Evolutionary conservation across 2,888 invertebrate genomes (phyloP).

Genomic region (Alcis repandata): DNA sequence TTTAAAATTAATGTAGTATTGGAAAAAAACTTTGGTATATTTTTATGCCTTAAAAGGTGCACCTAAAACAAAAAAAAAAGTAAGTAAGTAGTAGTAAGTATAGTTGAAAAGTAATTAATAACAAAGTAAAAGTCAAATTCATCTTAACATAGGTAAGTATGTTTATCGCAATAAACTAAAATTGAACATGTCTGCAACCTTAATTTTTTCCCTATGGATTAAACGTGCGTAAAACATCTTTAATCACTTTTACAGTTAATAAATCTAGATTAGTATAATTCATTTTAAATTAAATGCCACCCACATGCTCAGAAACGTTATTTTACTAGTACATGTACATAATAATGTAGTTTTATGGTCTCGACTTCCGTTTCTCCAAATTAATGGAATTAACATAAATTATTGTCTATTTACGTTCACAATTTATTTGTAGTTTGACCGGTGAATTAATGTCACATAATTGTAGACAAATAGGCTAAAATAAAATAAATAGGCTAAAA

Average conservation of each 20-base stretch:
- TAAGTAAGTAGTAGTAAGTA: no score
- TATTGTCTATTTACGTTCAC: slow-evolving; percentile 25
- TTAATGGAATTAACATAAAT: slow-evolving; percentile 36
- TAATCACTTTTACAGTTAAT: slow-evolving; percentile 27
- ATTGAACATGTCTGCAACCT: no score
- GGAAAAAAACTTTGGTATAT: no score
- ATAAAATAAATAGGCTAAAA: no score
- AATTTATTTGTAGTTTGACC: slow-evolving; percentile 3
- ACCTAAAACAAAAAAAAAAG: no score
- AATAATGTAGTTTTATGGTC: slow-evolving; percentile 33
- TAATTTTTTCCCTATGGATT: slow-evolving; percentile 7
- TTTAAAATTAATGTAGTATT: no score
- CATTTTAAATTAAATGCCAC: slow-evolving; percentile 35
- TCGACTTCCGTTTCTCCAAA: slow-evolving; percentile 36
- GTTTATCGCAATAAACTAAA: no score
- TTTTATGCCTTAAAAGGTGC: no score
- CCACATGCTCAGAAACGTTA: slow-evolving; percentile 27
- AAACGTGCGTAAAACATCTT: slow-evolving; percentile 1
- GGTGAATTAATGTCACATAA: neutral
- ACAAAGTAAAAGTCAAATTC: no score
- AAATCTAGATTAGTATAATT: slow-evolving; percentile 31
- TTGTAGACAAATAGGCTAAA: neutral
- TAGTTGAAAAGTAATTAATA: no score
- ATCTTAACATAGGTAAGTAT: no score
- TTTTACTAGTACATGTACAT: slow-evolving; percentile 26